Evolutionary conservation across 1,140 invertebrate genomes (phyloP), one percentile per base, ranked within the genome.

Genomic region (Eueides isabella): DNA sequence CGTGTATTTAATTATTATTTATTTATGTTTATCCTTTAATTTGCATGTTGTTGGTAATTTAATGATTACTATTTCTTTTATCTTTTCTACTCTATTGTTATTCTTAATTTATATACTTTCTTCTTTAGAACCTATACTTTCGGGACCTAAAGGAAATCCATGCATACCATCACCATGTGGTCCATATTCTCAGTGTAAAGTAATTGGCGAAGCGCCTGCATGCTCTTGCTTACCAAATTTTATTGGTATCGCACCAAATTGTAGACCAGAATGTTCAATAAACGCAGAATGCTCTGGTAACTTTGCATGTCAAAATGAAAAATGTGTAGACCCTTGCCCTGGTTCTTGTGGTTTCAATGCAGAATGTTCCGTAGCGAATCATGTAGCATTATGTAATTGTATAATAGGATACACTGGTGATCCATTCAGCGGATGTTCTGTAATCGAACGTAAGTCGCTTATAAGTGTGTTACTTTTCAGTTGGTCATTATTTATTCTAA

Each of bases 91-190:
- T 84, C 76, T 82, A 65, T 84, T 77, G 80, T 84, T 82, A 85
- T 83, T 77, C 85, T 79, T 85, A 78, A 71, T 85, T 62, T 83
- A 85, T 78, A 55, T 79, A 78, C 80, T 84, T 83, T 90, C 85
- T 89, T 89, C 89, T 86, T 88, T 91, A 92, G 88, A 91, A 88
- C 87, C 92, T 81, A 92, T 94, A 71, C 85, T 92, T 79, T 84
- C 89, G 78, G 89, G 86, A 80, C 92, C 92, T 88, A 92, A 88
- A 86, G 91, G 91, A 88, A 95, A 96, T 93, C 95, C 96, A 79
- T 97, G 97, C 84, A 88, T 95, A 74, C 96, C 96, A 71, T 96
- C 96, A 67, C 97, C 97, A 61, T 98, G 97, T 87, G 97, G 97
- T 79, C 95, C 96, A 64, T 97, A 97, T 92, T 96, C 97, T 65